Percentiles rank a stretch among this genome's conserved stretches.
Conservation (phyloP, 2,888 invertebrate genomes). For the Agrochola circellaris region DNA sequence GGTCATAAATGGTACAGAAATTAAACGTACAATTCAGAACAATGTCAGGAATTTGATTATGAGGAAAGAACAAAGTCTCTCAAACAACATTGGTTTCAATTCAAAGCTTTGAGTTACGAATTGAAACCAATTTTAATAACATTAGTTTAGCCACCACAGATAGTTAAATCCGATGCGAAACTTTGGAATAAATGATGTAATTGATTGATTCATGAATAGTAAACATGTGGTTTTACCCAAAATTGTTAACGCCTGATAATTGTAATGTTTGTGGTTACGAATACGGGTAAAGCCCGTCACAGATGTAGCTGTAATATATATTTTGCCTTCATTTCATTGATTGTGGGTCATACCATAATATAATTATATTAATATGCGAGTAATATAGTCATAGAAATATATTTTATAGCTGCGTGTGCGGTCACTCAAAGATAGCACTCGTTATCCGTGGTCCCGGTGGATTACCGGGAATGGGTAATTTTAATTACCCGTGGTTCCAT, state of each 20-base stretch:
- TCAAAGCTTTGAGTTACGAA: not conserved
- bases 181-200: not conserved
- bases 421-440: too few relatives aligned
- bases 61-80: not conserved
- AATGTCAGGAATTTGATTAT: not conserved
- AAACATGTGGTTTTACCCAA: constrained; percentile 2
- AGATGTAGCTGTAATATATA: not conserved
- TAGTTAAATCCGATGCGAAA: not conserved
- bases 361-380: too few relatives aligned
- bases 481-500: too few relatives aligned
- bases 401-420: not conserved
- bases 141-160: not conserved
- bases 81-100: too few relatives aligned
- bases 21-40: not conserved
- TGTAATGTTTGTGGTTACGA: not conserved
- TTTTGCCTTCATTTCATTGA: not conserved
- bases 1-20: not conserved
- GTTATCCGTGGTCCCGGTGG: too few relatives aligned
- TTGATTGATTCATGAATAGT: not conserved
- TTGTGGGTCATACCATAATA: not conserved
- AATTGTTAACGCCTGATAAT: not conserved
- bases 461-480: too few relatives aligned
- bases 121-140: not conserved
- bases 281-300: not conserved
- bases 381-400: not conserved